phyloP scores from a whole-genome alignment of 2,113 vertebrate species.

The Hypocryptadius cinnamomeus region DNA sequence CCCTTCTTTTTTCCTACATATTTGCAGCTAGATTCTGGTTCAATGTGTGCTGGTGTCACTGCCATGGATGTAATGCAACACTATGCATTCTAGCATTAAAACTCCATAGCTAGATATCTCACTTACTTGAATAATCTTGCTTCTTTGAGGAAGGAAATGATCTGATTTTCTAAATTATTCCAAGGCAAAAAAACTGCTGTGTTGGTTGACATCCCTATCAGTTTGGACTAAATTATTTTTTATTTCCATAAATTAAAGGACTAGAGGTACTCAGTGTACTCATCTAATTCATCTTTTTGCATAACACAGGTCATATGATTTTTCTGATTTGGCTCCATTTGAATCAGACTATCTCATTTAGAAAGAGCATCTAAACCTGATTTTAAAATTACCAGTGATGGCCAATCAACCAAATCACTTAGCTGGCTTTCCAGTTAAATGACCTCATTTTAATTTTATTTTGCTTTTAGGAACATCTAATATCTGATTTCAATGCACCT shows the following conservation, averaged over 20 bases:
- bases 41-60: background rate
- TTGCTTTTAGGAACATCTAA: background rate
- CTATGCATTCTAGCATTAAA: background rate
- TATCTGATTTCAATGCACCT: background rate
- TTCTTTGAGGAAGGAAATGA: background rate
- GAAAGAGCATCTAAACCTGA: background rate
- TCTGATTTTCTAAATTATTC: background rate
- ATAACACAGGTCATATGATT: background rate
- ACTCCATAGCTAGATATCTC: background rate
- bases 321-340: background rate
- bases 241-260: background rate
- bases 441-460: constrained; percentile 17
- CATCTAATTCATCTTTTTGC: background rate
- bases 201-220: background rate
- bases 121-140: background rate
- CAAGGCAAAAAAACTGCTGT: background rate
- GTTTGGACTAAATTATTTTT: background rate
- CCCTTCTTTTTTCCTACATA: background rate
- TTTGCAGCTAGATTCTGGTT: background rate
- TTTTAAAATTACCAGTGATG: background rate
- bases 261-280: background rate
- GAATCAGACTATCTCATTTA: background rate
- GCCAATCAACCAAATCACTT: background rate
- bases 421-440: background rate
- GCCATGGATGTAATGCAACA: background rate